Evolutionary conservation across 1,140 invertebrate genomes (phyloP), one percentile per base, ranked within the genome.

Genomic region (Papilio xuthus): DNA sequence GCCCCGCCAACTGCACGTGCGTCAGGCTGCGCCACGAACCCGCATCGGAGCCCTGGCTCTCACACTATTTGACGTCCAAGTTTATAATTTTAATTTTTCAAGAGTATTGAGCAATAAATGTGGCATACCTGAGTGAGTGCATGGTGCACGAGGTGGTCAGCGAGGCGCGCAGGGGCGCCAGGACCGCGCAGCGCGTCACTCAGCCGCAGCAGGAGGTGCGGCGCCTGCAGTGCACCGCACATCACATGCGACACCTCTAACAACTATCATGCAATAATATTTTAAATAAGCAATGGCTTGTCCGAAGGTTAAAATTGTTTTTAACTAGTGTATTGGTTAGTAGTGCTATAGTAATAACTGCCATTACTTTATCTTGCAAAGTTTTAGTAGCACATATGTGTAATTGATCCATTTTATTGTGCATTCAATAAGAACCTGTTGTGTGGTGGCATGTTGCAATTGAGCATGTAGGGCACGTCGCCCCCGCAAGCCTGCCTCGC

Each of bases 401-500:
- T 37, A 47, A 47, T 2, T 47, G 10, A 47, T 13, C 2, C 10
- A 47, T 10, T 6, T 47, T 1, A 47, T 47, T 18, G 13, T 50
- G 13, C 47, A n/a, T 18, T 50, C 13, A 50, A 50, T 50, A 18
- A 23, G 0, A 20, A 79, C 53, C 74, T 74, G 80, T 67, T 77
- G 63, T 26, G 28, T n/a, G 13, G 69, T 56, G 47, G 23, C 32
- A 20, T 42, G 42, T 63, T 26, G 47, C 72, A 42, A 26, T 42
- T 74, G 44, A 28, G 74, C 76, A 18, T 72, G 80, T 73, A 42
- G 37, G 12, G 74, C 18, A 7, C 81, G 76, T 18, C 73, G 4
- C 7, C 53, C n/a, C 53, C 23, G 53, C 53, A 26, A 10, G 9
- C 53, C 53, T 12, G 8, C 13, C 15, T 50, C 53, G 53, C 53